Evolutionary conservation across 2,797 vertebrate genomes (phyloP), one percentile per base, ranked within the genome.

Genomic region (Pelochelys cantorii): DNA sequence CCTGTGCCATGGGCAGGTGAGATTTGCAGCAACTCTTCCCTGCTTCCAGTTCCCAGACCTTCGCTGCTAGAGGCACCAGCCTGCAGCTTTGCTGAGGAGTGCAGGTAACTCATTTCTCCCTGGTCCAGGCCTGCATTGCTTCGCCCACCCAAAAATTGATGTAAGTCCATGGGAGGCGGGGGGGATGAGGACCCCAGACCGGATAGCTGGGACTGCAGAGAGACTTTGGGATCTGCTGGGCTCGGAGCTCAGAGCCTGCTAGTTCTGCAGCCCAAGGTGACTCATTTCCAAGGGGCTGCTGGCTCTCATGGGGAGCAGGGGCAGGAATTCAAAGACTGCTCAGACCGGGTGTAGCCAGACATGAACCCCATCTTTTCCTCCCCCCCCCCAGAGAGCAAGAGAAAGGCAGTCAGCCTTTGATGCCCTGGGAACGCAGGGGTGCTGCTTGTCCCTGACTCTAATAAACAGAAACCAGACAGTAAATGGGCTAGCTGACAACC

Each of bases 191-290:
- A 3, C 18, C 18, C 18, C 65, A 10, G 11, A 8, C n/a, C 18
- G 10, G n/a, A 22, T 34, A 34, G 65, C 17, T 18, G 8, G 31
- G 18, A 20, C 8, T 18, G 9, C 62, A 68, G 31, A 9, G 15
- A 68, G 31, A 68, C 17, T 17, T n/a, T 65, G 4, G 60, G 29
- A 8, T 65, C 62, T 68, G 15, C n/a, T 31, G n/a, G n/a, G 18
- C 65, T 34, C 4, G n/a, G 34, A 0, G n/a, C 65, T 34, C n/a
- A 1, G n/a, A 11, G n/a, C 18, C n/a, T 4, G 65, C 4, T 34
- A 22, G n/a, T 10, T 68, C 65, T 34, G 65, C 17, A 34, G 9
- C 31, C 31, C 65, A 68, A 20, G 31, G 31, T 34, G n/a, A 34
- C 31, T 68, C 65, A 22, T 68, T 68, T 34, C 65, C 65, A 11